These are phyloP conservation scores for Macrophya alboannulata DNA, from an alignment of 2,888 invertebrate species.

Conservation along the genomic window DNA sequence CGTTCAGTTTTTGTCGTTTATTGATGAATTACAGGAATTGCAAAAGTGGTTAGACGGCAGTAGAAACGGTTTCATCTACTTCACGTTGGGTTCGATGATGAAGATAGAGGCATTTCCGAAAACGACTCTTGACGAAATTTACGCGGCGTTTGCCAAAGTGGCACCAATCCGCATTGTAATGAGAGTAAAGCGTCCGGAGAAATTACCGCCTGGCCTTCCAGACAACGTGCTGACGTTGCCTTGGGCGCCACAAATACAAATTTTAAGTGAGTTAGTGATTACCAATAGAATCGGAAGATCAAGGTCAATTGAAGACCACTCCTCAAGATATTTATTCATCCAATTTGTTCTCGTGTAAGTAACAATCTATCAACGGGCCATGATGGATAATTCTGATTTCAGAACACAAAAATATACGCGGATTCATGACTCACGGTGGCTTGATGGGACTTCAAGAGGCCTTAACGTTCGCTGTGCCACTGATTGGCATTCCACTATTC, in stretches of 20 bases:
- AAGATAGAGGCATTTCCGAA: slow-evolving; percentile 72
- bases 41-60: slow-evolving; percentile 75
- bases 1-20: neutral
- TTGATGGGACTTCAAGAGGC: slow-evolving; percentile 72
- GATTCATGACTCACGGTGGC: slow-evolving; percentile 75
- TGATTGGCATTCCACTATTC: slow-evolving; percentile 74
- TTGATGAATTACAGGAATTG: slow-evolving; percentile 66
- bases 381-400: neutral
- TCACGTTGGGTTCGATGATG: slow-evolving; percentile 76
- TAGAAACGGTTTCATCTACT: slow-evolving; percentile 74
- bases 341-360: neutral
- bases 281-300: neutral
- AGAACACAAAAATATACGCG: slow-evolving; percentile 73
- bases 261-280: slow-evolving; percentile 69
- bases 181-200: slow-evolving; percentile 68
- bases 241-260: slow-evolving; percentile 73
- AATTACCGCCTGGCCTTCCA: slow-evolving; percentile 70
- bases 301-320: neutral
- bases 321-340: neutral
- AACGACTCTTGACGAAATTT: slow-evolving; percentile 67
- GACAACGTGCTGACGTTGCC: slow-evolving; percentile 67
- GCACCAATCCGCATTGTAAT: slow-evolving; percentile 73
- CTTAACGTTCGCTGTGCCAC: slow-evolving; percentile 69
- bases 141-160: slow-evolving; percentile 69
- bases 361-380: neutral